Conservation (phyloP, 2,797 vertebrate species). For the Agapornis canus region DNA sequence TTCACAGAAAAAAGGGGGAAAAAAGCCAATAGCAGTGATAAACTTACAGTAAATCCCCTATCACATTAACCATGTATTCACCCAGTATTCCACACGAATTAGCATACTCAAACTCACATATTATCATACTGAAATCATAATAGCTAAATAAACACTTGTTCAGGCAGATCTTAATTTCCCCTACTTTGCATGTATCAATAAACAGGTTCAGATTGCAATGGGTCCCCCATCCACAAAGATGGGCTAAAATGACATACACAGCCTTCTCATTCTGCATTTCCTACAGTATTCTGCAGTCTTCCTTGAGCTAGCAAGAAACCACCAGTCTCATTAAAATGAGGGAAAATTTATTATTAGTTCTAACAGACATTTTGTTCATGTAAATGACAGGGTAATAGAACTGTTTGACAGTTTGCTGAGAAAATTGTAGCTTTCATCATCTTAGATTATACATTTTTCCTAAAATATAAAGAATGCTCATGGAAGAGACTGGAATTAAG, state of each 20-base stretch:
- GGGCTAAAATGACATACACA: background rate
- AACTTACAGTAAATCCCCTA: background rate
- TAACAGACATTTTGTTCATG: slow-evolving; percentile 63
- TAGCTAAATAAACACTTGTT: background rate
- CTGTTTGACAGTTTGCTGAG: slow-evolving; percentile 62
- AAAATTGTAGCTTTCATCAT: slow-evolving; percentile 68
- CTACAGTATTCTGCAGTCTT: background rate
- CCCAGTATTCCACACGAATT: background rate
- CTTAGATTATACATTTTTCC: slow-evolving; percentile 56
- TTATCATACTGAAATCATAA: background rate
- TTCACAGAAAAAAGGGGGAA: background rate
- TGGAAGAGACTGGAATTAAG: slow-evolving; percentile 17
- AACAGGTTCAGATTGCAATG: background rate
- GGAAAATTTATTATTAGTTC: slow-evolving; percentile 59
- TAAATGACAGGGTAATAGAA: slow-evolving; percentile 65
- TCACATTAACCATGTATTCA: background rate
- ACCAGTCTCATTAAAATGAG: slow-evolving; percentile 25
- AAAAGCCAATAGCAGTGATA: background rate
- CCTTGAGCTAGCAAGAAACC: slow-evolving; percentile 6
- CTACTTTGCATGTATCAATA: background rate
- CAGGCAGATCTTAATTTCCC: background rate
- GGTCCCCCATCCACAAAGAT: background rate
- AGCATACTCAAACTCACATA: background rate
- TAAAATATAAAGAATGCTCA: slow-evolving; percentile 59
- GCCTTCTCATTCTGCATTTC: background rate